Evolutionary conservation across 30 jellyfish, hydroid and myxozoan genomes (phyloP).

Genomic region (Phacellophora camtschatica): DNA sequence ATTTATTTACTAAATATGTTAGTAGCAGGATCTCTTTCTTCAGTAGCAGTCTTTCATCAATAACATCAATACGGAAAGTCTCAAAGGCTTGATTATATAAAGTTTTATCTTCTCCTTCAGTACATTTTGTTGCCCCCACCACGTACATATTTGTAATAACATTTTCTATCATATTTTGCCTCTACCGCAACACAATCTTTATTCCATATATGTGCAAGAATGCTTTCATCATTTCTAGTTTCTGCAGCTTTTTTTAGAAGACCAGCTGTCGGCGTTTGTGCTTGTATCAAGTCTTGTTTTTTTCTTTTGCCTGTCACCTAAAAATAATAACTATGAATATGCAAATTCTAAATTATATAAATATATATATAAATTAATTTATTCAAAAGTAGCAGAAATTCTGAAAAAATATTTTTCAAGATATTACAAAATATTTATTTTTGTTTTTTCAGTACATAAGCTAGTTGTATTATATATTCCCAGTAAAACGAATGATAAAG

Average conservation of each 20-base stretch:
- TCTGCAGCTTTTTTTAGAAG: conserved; percentile 20
- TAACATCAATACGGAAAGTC: background rate
- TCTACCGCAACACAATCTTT: conserved; percentile 40
- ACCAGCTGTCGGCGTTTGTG: conserved; percentile 32
- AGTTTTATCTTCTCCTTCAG: background rate
- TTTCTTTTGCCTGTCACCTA: conserved; percentile 23
- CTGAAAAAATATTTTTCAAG: background rate
- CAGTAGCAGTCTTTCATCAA: conserved; percentile 2
- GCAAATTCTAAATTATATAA: too few relatives aligned
- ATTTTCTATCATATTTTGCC: conserved; percentile 19
- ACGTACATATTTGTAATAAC: conserved; percentile 13
- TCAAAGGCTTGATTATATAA: background rate
- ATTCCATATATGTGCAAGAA: conserved; percentile 23
- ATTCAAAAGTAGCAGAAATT: too few relatives aligned
- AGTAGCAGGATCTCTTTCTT: background rate
- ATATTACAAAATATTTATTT: background rate
- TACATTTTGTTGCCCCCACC: background rate
- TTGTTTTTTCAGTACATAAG: background rate
- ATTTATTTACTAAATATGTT: background rate
- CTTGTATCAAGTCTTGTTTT: background rate
- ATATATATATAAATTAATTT: too few relatives aligned
- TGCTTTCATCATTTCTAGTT: conserved; percentile 22
- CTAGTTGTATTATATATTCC: background rate
- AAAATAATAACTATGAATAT: background rate
- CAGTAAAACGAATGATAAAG: background rate